Base-by-base conservation (phyloP, 2,888 invertebrate genomes). In the Tortrix viridana region DNA sequence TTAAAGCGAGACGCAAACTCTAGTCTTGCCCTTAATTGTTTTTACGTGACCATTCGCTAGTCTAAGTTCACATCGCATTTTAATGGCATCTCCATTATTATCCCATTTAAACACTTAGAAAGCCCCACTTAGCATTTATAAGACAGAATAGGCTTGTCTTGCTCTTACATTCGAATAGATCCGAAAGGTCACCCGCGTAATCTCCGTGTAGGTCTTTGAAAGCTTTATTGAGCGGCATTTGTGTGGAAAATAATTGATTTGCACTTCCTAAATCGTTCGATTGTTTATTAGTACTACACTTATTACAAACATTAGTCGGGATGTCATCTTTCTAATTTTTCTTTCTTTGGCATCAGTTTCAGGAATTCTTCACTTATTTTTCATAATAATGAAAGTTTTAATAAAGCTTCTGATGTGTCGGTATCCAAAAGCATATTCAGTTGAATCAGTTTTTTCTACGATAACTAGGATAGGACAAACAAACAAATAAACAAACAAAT, bases 111-210 rank as follows among this genome's bases (percentile, higher is more conserved):
- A 22, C 53, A 41, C 22, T 53, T 41, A 53, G 53, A 53, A 41
- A 53, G 53, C 53, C 16, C 49, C 50, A 53, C 53, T 53, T 53
- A 53, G 41, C 53, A 53, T 53, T 53, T 53, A 53, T 53, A 41
- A 41, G 38, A 41, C 22, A 22, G 53, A 53, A 53, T 53, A 22
- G 53, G 32, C 22, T 53, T 53, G 41, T 53, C 53, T 49, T 14
- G 53, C 38, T 38, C 53, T 22, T 38, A 41, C 41, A 53, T 52
- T 47, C 47, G 22, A 19, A 19, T 19, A 19, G 32, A 50, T 37
- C 22, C 38, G 53, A 53, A 53, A 53, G 53, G 53, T 53, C 53
- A 53, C 37, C 12, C 50, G 53, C 22, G 53, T 41, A 53, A 53
- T 50, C 50, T 50, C 38, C 9, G 38, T 52, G 52, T 41, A 22